Percentiles rank a stretch among this genome's conserved stretches.
Evolutionary conservation across 2,888 invertebrate genomes (phyloP).

Genomic region (Thelaira solivaga): DNA sequence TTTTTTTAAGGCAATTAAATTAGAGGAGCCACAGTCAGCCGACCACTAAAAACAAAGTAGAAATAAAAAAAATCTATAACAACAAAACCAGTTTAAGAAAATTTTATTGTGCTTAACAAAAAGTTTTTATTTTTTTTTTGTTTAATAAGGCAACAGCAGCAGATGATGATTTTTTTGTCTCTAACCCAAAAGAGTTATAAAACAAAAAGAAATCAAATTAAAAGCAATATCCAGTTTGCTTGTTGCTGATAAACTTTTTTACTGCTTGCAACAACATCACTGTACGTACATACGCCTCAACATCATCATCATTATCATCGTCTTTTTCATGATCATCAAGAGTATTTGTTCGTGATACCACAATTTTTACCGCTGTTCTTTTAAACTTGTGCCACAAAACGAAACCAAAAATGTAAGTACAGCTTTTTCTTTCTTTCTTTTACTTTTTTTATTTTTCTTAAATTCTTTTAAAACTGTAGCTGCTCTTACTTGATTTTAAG

Average conservation of each 20-base stretch:
- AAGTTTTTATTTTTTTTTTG: constrained; percentile 10
- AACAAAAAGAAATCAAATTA: constrained; percentile 19
- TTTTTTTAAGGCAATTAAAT: neutral
- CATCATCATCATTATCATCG: constrained; percentile 25
- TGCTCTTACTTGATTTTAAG: constrained; percentile 26
- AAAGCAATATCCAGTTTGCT: constrained; percentile 41
- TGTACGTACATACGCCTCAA: constrained; percentile 42
- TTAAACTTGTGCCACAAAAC: constrained; percentile 48
- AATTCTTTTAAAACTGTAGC: constrained; percentile 4
- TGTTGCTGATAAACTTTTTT: constrained; percentile 35
- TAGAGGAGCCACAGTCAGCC: neutral
- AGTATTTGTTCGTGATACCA: constrained; percentile 55
- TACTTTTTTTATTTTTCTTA: neutral
- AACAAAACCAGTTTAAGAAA: constrained; percentile 47
- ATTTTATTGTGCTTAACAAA: constrained; percentile 40
- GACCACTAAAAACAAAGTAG: neutral
- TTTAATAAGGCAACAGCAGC: constrained; percentile 25
- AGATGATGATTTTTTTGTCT: constrained; percentile 15
- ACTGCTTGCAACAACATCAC: constrained; percentile 39
- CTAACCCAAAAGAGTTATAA: neutral
- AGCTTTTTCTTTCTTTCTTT: constrained; percentile 48
- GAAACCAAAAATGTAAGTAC: constrained; percentile 62
- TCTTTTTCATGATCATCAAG: constrained; percentile 1
- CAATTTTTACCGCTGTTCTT: constrained; percentile 58
- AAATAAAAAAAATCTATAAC: neutral